Percentiles rank a stretch among this genome's conserved stretches.
Evolutionary conservation across 2,113 vertebrate genomes (phyloP).

Genomic region (Cyphomyrus discorhynchus): DNA sequence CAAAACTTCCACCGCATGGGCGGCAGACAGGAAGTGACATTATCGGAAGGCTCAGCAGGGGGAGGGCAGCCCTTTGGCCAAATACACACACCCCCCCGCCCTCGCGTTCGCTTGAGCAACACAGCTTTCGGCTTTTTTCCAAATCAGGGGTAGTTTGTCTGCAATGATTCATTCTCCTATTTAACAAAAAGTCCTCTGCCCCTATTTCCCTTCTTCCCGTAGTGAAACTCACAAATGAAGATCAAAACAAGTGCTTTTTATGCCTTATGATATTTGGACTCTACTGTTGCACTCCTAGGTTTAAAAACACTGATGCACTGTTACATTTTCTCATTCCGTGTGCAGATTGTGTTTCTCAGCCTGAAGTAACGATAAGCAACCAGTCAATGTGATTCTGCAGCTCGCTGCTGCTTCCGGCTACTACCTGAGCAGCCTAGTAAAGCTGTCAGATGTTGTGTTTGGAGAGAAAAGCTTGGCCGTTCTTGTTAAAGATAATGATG

Average conservation of each 20-base stretch:
- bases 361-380: neutral
- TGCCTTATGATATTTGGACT: neutral
- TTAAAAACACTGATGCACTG: neutral
- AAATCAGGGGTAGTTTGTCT: neutral
- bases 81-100: neutral
- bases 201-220: neutral
- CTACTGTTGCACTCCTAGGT: neutral
- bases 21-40: slow-evolving; percentile 20
- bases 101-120: neutral
- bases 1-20: neutral
- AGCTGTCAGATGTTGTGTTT: neutral
- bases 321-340: neutral
- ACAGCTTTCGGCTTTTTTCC: neutral
- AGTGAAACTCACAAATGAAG: neutral
- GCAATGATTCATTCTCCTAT: neutral
- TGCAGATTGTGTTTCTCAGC: neutral
- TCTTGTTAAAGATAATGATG: neutral
- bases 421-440: neutral
- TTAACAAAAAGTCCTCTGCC: neutral
- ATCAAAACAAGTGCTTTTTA: neutral
- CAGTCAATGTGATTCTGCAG: neutral
- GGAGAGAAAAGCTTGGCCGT: neutral
- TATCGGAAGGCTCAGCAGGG: neutral
- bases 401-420: neutral
- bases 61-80: neutral